These are phyloP conservation scores for Pangasianodon hypophthalmus DNA, from an alignment of 2,113 vertebrate species.

Conservation along the genomic window DNA sequence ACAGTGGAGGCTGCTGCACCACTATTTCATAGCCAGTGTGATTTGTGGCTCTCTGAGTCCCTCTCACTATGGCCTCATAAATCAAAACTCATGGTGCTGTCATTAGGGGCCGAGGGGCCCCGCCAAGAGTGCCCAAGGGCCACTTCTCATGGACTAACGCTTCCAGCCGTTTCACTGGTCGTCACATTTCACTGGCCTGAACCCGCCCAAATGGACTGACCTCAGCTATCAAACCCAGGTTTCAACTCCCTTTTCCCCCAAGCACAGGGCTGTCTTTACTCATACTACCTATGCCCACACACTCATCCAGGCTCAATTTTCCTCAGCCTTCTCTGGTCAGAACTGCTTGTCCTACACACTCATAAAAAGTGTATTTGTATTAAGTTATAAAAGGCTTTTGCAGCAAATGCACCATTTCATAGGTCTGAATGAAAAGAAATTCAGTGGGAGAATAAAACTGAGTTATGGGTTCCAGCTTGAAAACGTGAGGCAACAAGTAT, in stretches of 20 bases:
- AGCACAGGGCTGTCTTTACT: conserved; percentile 31
- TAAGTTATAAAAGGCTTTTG: conserved; percentile 73
- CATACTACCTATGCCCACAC: conserved; percentile 31
- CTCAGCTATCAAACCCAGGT: conserved; percentile 20
- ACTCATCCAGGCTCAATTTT: conserved; percentile 28
- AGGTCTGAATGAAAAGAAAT: conserved; percentile 77
- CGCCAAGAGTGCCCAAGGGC: conserved; percentile 35
- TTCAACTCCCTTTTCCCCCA: conserved; percentile 7
- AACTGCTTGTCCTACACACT: conserved; percentile 52
- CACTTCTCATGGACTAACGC: conserved; percentile 53
- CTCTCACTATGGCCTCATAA: conserved; percentile 85
- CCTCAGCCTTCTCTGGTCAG: conserved; percentile 20
- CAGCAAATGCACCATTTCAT: conserved; percentile 69
- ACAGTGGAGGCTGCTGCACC: conserved; percentile 77
- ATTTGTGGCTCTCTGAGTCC: conserved; percentile 87
- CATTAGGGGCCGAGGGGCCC: conserved; percentile 51
- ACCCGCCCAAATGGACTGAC: conserved; percentile 32
- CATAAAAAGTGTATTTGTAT: conserved; percentile 67
- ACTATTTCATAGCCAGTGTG: conserved; percentile 84
- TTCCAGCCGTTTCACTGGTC: conserved; percentile 54
- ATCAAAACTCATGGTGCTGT: conserved; percentile 76
- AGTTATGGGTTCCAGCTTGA: conserved; percentile 89
- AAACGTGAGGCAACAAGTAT: conserved; percentile 83
- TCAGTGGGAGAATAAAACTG: conserved; percentile 87
- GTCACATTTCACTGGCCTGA: conserved; percentile 49